Base-by-base conservation (phyloP, 2,797 vertebrate species). In the Aphelocoma californica region DNA sequence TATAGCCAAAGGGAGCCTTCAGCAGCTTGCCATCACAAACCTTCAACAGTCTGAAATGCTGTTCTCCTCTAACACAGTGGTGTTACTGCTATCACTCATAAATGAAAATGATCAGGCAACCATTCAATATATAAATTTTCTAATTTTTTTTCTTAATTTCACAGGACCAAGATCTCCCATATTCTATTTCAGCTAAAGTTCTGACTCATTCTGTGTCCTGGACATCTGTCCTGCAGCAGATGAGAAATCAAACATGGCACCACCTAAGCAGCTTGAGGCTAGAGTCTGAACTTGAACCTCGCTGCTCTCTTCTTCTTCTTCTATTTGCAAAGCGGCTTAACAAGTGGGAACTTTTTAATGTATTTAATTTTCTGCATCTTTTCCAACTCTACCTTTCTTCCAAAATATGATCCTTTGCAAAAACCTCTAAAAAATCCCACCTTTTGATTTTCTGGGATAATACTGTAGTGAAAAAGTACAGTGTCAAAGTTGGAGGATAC, bases 361-460 rank as follows among this genome's bases (percentile, higher is more conserved):
- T 57, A 73, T 54, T 89, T 86, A 69, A 83, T 91, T 96, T 96
- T 93, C 67, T 87, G 32, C 53, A 78, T 67, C 31, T 47, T 95
- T 73, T 57, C 14, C 36, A 90, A 54, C 5, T 21, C n/a, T 60
- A 31, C 77, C 26, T 81, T 65, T 51, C 36, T 80, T 62, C 72
- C 95, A 94, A 96, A 96, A 96, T 51, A 92, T 6, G n/a, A 77
- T 81, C 53, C 82, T 92, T 93, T 81, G 58, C 70, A 92, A 94
- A 95, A 93, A 92, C n/a, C 69, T 77, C 57, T 73, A 50, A 51
- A 67, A 93, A 45, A 91, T 67, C 25, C 32, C 77, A 81, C 44
- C 86, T 94, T 97, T 73, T 94, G 92, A 97, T 97, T 96, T 97
- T 96, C 57, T 77, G 70, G 77, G 85, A 89, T 65, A 94, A 96